phyloP scores from a whole-genome alignment of 2,113 vertebrate genomes.

The Cochlearius cochlearius region DNA sequence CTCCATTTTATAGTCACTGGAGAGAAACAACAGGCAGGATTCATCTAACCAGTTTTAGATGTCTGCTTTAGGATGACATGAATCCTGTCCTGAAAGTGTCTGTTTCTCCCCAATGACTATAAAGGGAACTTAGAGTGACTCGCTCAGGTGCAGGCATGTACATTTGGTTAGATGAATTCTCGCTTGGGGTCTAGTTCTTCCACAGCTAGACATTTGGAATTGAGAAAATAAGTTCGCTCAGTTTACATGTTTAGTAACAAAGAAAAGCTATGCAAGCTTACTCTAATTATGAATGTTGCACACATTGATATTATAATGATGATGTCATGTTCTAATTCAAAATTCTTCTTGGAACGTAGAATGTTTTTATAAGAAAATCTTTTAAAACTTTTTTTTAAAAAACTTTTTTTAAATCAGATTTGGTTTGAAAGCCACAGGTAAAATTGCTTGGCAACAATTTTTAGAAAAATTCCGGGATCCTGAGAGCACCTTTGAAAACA shows the following conservation, averaged over 20 bases:
- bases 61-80: not conserved
- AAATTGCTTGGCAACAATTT: constrained; percentile 69
- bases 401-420: constrained; percentile 35
- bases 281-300: not conserved
- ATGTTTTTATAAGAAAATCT: not conserved
- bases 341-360: not conserved
- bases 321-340: not conserved
- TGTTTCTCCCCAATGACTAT: not conserved
- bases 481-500: not conserved
- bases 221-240: not conserved
- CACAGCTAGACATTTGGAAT: not conserved
- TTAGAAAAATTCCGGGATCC: constrained; percentile 30
- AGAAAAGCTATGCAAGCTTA: not conserved
- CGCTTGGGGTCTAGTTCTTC: not conserved
- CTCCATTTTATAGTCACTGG: not conserved
- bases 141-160: not conserved
- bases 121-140: constrained; percentile 3
- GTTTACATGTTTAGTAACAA: not conserved
- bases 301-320: not conserved
- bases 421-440: constrained; percentile 47
- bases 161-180: not conserved
- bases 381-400: not conserved
- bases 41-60: not conserved
- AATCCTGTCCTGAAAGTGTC: constrained; percentile 22
- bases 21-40: not conserved